phyloP scores from a whole-genome alignment of 2,113 vertebrate species.

The Callopanchax toddi region DNA sequence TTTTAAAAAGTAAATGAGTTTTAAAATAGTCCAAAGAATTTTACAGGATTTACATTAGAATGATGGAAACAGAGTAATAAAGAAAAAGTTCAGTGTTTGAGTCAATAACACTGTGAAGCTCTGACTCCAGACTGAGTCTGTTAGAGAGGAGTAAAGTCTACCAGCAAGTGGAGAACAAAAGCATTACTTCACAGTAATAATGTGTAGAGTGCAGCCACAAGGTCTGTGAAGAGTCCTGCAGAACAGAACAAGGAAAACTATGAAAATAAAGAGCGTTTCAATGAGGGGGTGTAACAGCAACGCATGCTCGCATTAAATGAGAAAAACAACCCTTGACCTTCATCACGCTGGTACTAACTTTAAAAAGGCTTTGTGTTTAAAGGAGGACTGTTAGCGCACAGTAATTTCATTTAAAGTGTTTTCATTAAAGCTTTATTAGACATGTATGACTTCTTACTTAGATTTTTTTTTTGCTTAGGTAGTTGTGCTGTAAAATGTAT shows the following conservation, averaged over 20 bases:
- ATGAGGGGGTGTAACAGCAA: background rate
- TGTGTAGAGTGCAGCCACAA: conserved; percentile 36
- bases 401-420: conserved; percentile 14
- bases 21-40: no score
- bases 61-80: no score
- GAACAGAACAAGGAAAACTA: conserved; percentile 11
- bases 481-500: no score
- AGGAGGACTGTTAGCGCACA: conserved; percentile 10
- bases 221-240: conserved; percentile 29
- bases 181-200: conserved; percentile 13
- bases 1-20: no score
- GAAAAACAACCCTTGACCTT: conserved; percentile 51
- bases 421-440: background rate
- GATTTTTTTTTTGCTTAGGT: no score
- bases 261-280: conserved; percentile 26
- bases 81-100: no score
- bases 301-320: conserved; percentile 10
- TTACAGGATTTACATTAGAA: no score
- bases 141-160: conserved; percentile 8
- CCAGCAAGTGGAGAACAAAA: conserved; percentile 24
- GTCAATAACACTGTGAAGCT: no score
- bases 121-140: conserved; percentile 17
- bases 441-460: conserved; percentile 5
- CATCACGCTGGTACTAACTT: conserved; percentile 18
- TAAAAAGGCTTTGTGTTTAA: conserved; percentile 25